phyloP scores from a whole-genome alignment of 2,797 vertebrate genomes.

The Sebastiscus albofasciatus region DNA sequence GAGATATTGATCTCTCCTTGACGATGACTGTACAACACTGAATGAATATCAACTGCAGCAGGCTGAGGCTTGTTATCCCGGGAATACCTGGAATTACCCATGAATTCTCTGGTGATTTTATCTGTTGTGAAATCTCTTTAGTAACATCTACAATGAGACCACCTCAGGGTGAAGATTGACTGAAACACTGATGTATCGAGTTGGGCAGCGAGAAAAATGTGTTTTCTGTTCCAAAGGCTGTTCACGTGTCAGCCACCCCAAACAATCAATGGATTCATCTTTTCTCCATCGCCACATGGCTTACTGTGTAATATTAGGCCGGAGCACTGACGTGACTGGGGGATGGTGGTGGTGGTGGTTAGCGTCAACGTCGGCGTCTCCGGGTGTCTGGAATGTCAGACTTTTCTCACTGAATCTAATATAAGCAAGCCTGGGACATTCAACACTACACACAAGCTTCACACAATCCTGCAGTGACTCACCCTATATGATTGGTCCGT shows the following conservation, averaged over 20 bases:
- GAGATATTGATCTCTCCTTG: constrained; percentile 70
- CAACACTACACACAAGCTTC: constrained; percentile 23
- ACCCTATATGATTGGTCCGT: constrained; percentile 99
- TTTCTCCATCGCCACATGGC: constrained; percentile 47
- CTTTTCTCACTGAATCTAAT: constrained; percentile 64
- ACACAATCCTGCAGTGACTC: constrained; percentile 74
- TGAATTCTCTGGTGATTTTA: constrained; percentile 12
- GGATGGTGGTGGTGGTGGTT: constrained; percentile 41
- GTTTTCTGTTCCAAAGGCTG: constrained; percentile 32
- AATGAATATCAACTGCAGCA: constrained; percentile 56
- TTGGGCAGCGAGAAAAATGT: constrained; percentile 29
- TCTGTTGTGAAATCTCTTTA: constrained; percentile 48
- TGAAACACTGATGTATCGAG: not conserved
- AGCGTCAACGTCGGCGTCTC: constrained; percentile 59
- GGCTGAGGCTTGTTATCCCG: constrained; percentile 48
- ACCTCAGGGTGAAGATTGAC: not conserved
- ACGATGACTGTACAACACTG: constrained; percentile 33
- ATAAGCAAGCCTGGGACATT: constrained; percentile 35
- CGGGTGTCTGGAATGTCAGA: constrained; percentile 71
- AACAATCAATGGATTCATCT: constrained; percentile 72
- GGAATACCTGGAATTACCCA: constrained; percentile 46
- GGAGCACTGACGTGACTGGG: constrained; percentile 42
- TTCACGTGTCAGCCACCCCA: constrained; percentile 46
- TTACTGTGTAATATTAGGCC: constrained; percentile 65
- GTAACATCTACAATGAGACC: not conserved